These are phyloP conservation scores for Lasioglossum albipes DNA, from an alignment of 1,140 invertebrate genomes.

Conservation along the genomic window DNA sequence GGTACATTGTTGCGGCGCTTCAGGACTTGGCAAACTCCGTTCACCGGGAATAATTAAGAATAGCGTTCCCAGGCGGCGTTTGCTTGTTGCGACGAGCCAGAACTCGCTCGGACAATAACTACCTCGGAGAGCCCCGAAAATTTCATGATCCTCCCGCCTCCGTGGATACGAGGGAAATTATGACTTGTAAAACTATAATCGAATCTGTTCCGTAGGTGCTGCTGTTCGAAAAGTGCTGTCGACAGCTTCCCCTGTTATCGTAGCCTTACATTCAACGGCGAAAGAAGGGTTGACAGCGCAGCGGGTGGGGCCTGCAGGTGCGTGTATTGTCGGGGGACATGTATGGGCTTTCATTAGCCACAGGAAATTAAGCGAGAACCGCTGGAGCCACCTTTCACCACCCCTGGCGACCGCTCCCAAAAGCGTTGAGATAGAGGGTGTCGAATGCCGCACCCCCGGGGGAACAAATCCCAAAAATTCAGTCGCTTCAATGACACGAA, in stretches of 20 bases:
- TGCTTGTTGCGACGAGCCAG: no score
- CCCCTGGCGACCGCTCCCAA: slow-evolving; percentile 5
- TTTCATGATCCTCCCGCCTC: no score
- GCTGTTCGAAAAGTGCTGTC: neutral
- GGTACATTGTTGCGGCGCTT: slow-evolving; percentile 27
- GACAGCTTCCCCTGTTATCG: neutral
- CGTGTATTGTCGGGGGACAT: slow-evolving; percentile 46
- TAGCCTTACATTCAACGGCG: slow-evolving; percentile 7
- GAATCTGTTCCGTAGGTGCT: no score
- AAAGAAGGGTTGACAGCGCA: slow-evolving; percentile 28
- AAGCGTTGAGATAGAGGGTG: slow-evolving; percentile 55
- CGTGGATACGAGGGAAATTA: no score
- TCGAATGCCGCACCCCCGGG: slow-evolving; percentile 41
- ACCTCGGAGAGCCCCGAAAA: no score
- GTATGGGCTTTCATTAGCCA: slow-evolving; percentile 69
- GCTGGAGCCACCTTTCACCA: slow-evolving; percentile 34
- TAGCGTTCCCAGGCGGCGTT: neutral
- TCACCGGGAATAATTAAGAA: slow-evolving; percentile 29
- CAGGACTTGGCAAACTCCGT: neutral
- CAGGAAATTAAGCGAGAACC: slow-evolving; percentile 70
- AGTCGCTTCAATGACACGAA: slow-evolving; percentile 40
- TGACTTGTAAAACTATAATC: no score
- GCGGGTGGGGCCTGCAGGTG: slow-evolving; percentile 22
- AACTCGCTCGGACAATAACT: neutral
- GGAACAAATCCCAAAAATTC: slow-evolving; percentile 56